These are phyloP conservation scores for Eupithecia subfuscata DNA, from an alignment of 2,888 invertebrate species.

Conservation along the genomic window DNA sequence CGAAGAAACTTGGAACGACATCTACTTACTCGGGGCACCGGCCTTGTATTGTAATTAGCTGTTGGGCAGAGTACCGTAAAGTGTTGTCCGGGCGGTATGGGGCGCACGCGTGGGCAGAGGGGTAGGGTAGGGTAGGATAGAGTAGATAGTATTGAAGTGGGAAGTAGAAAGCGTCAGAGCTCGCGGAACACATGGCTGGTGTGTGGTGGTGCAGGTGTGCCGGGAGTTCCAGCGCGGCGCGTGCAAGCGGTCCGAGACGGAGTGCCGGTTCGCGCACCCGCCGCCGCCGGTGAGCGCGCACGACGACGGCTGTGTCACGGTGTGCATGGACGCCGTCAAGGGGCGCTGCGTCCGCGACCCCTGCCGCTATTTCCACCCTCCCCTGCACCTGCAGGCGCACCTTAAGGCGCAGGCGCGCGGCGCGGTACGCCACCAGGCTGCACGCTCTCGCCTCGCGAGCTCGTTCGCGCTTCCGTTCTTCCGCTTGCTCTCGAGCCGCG, in stretches of 20 bases:
- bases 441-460: slow-evolving; percentile 82
- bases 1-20: slow-evolving; percentile 34
- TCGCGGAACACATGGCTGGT: slow-evolving; percentile 72
- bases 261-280: slow-evolving; percentile 99
- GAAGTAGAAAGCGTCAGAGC: not conserved
- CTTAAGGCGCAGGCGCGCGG: slow-evolving; percentile 99
- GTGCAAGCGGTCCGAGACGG: slow-evolving; percentile 98
- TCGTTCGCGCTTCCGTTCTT: slow-evolving; percentile 81
- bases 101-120: slow-evolving; percentile 9
- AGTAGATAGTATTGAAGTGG: not conserved
- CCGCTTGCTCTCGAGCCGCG: slow-evolving; percentile 81
- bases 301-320: slow-evolving; percentile 99
- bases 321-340: slow-evolving; percentile 99
- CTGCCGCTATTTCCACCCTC: slow-evolving; percentile 99
- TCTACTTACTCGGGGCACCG: slow-evolving; percentile 30
- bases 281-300: slow-evolving; percentile 98
- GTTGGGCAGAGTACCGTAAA: slow-evolving; percentile 36
- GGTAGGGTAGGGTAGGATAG: slow-evolving; percentile 37
- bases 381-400: slow-evolving; percentile 99
- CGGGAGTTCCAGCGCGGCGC: slow-evolving; percentile 99
- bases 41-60: slow-evolving; percentile 30
- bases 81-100: slow-evolving; percentile 45
- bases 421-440: slow-evolving; percentile 91
- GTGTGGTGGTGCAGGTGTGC: slow-evolving; percentile 92
- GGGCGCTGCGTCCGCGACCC: slow-evolving; percentile 99